These are phyloP conservation scores for Probaryconus sp. DNA, from an alignment of 1,140 invertebrate genomes.

Conservation along the genomic window DNA sequence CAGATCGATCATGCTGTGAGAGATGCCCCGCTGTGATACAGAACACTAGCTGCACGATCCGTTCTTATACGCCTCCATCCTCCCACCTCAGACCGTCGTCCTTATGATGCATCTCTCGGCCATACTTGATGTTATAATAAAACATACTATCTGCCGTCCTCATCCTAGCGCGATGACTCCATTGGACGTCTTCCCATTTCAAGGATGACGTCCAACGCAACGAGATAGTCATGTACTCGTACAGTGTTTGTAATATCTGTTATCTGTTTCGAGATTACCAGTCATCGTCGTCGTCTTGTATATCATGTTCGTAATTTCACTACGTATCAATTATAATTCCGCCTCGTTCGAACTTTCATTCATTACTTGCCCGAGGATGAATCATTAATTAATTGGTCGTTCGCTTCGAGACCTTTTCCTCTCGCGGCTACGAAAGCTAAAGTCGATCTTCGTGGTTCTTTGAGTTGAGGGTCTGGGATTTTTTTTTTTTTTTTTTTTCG, in stretches of 20 bases:
- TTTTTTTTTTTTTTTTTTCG: too few relatives aligned
- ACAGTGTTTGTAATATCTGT: slow-evolving; percentile 59
- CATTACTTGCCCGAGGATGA: slow-evolving; percentile 48
- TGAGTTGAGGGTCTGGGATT: too few relatives aligned
- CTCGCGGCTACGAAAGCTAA: too few relatives aligned
- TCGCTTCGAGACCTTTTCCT: too few relatives aligned
- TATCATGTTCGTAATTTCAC: slow-evolving; percentile 48
- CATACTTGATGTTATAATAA: slow-evolving; percentile 65
- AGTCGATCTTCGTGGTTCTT: too few relatives aligned
- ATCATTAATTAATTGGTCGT: slow-evolving; percentile 25
- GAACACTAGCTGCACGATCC: slow-evolving; percentile 63
- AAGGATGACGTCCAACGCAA: slow-evolving; percentile 54
- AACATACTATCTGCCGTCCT: slow-evolving; percentile 62
- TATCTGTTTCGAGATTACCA: slow-evolving; percentile 58
- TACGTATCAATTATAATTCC: slow-evolving; percentile 52
- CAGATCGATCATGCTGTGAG: slow-evolving; percentile 69
- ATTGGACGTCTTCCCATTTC: slow-evolving; percentile 57
- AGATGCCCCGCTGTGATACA: slow-evolving; percentile 66
- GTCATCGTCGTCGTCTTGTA: slow-evolving; percentile 56
- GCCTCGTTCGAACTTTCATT: slow-evolving; percentile 43
- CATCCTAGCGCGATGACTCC: slow-evolving; percentile 62
- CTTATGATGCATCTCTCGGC: slow-evolving; percentile 47
- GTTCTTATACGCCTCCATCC: slow-evolving; percentile 58
- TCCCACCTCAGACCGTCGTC: slow-evolving; percentile 34
- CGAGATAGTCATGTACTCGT: slow-evolving; percentile 27